Evolutionary conservation across 2,113 vertebrate genomes (phyloP).

Genomic region (Zosterops hypoxanthus): DNA sequence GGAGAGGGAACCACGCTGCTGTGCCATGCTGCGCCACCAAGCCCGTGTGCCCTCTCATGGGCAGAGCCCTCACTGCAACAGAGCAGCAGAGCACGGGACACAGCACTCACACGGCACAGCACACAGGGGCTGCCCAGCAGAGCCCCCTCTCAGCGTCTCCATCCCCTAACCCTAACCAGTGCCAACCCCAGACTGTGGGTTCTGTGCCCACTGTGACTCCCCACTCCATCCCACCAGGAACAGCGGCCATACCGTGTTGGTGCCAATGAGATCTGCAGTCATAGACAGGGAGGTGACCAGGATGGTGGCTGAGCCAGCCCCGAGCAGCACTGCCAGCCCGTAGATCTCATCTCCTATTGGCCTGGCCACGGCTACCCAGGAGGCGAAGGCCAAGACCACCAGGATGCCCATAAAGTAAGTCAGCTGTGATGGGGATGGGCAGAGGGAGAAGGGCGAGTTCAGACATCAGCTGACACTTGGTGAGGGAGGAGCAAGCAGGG

Average conservation of each 20-base stretch:
- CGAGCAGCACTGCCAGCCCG: slow-evolving; percentile 81
- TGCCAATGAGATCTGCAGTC: slow-evolving; percentile 92
- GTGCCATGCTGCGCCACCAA: background rate
- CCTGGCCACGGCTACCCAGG: slow-evolving; percentile 84
- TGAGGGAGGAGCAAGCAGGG: background rate
- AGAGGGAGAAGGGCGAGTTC: background rate
- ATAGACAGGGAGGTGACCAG: slow-evolving; percentile 93
- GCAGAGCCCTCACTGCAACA: slow-evolving; percentile 23
- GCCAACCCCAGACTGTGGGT: background rate
- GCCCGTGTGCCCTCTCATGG: slow-evolving; percentile 27
- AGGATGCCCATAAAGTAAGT: slow-evolving; percentile 90
- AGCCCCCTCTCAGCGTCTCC: background rate
- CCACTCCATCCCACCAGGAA: accelerated
- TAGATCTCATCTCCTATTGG: slow-evolving; percentile 79
- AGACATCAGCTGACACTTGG: background rate
- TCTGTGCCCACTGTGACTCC: accelerated
- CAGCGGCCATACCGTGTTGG: slow-evolving; percentile 79
- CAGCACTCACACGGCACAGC: background rate
- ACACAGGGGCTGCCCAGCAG: background rate
- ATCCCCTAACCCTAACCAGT: accelerated
- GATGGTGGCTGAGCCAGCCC: slow-evolving; percentile 86
- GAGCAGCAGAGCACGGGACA: background rate
- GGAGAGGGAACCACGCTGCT: background rate
- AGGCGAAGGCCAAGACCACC: slow-evolving; percentile 85
- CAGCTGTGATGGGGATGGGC: slow-evolving; percentile 67